Evolutionary conservation across 1,140 invertebrate genomes (phyloP), one percentile per base, ranked within the genome.

Genomic region (Rhizoglyphus robini): DNA sequence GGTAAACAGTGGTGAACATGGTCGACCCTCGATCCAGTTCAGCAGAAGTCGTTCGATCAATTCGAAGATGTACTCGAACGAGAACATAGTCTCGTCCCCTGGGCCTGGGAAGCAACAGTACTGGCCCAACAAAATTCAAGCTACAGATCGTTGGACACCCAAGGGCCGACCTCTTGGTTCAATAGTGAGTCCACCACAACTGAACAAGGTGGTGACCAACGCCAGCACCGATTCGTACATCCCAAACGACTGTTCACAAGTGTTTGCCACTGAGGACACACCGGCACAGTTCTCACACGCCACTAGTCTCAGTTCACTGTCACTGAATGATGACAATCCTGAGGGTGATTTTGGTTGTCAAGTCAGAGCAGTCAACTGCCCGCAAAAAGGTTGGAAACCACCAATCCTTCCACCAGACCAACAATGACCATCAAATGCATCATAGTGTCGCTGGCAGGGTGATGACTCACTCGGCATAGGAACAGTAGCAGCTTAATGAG

Each of bases 251-350:
- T 3, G n/a, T 5, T 4, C 36, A 1, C 18, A n/a, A 8, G 18
- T 83, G 20, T 92, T 88, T 74, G 84, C 88, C 70, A 85, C 87
- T 70, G 88, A 92, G 75, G 85, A 86, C 63, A 90, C 88, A 0
- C 88, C 88, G 0, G 82, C 83, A 5, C 82, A 84, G 70, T 88
- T 88, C 73, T 90, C 87, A 0, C 82, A 81, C 13, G 83, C 83
- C 13, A 90, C 87, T 13, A 88, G 86, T 74, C 70, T 82, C 15
- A 82, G 80, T 71, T 79, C 79, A 3, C 79, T 90, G 23, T 88
- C 85, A 27, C 84, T 88, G 32, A 25, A 47, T 48, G 46, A 36
- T 64, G 27, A 64, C n/a, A n/a, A 64, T 64, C 13, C n/a, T 59
- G 57, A 59, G 5, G 25, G n/a, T 59, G 25, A 59, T 38, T 4